Base-by-base conservation (phyloP, 2,113 vertebrate genomes). In the Phainopepla nitens region DNA sequence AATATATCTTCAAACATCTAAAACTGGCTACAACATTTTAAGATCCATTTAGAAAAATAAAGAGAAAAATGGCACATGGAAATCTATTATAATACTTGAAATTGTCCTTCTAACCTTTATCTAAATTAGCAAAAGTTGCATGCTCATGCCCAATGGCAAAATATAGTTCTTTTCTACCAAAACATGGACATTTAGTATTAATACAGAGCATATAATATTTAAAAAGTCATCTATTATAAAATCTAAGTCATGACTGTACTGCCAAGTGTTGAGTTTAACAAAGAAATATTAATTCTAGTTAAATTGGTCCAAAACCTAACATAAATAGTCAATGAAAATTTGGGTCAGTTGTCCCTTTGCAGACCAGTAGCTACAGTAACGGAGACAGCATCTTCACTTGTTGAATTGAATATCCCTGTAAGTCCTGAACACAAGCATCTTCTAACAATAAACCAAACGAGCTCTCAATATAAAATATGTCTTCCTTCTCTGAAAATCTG, bases 401-500 rank as follows among this genome's bases (percentile, higher is more conserved):
- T 81, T 91, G 57, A 68, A 94, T 79, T 62, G 13, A 87, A 71
- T 71, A 81, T 49, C 68, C 36, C 53, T 87, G 66, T 51, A 84
- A 89, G 81, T 89, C 87, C 68, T 50, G 49, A 95, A 75, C 73
- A 82, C 21, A 95, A 93, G 65, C 87, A 94, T 87, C 65, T 44
- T 89, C 73, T 91, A 89, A 92, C 80, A 87, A 84, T 76, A 97
- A 95, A 91, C 93, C 51, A 93, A 95, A 94, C 11, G 44, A 96
- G 69, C 65, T 79, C 94, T 91, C 89, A 71, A 24, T 76, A 89
- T 82, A 94, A 96, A 96, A 91, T 93, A 92, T 47, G 69, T 75
- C 89, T 92, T 94, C 81, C 93, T 93, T 31, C 71, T 96, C 94
- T 94, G 60, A 97, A 97, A 97, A 96, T 92, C 87, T 96, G 89